Conservation (phyloP, 2,888 invertebrate genomes). For the Watsonalla binaria region DNA sequence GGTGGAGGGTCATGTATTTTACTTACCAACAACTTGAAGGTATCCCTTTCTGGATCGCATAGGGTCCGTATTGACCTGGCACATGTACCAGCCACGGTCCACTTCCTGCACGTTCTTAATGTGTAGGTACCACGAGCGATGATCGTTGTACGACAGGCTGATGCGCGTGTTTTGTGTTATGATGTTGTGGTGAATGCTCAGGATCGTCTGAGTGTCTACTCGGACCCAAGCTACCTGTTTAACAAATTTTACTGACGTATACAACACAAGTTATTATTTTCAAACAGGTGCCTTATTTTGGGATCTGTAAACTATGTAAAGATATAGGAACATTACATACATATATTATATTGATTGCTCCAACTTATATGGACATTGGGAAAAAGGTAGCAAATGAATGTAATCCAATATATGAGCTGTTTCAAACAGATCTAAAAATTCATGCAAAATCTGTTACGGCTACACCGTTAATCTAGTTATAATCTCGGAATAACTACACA, state of each 20-base stretch:
- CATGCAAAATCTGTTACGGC: not conserved
- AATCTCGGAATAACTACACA: conserved; percentile 36
- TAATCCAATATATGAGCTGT: too few relatives aligned
- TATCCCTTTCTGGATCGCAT: conserved; percentile 94
- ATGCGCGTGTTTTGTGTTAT: conserved; percentile 95
- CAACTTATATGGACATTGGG: too few relatives aligned
- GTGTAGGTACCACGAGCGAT: conserved; percentile 94
- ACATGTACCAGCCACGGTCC: conserved; percentile 95
- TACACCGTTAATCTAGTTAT: conserved; percentile 14
- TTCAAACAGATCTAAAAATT: not conserved
- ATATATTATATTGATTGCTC: too few relatives aligned
- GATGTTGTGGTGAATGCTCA: conserved; percentile 94
- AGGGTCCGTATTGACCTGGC: conserved; percentile 96
- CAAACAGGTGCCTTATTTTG: not conserved
- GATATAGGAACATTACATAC: too few relatives aligned
- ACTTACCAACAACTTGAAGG: conserved; percentile 93
- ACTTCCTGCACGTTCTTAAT: conserved; percentile 92
- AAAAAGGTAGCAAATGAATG: too few relatives aligned
- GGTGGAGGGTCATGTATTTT: not conserved
- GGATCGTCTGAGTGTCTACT: conserved; percentile 94
- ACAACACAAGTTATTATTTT: too few relatives aligned
- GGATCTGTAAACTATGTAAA: too few relatives aligned
- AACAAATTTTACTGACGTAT: not conserved
- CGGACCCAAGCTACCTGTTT: conserved; percentile 94
- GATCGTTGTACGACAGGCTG: conserved; percentile 91